A percentile compares a stretch with the other conserved stretches of the same genome.
These are phyloP conservation scores for Trichopria drosophilae DNA, from an alignment of 2,888 invertebrate genomes.

Conservation along the genomic window DNA sequence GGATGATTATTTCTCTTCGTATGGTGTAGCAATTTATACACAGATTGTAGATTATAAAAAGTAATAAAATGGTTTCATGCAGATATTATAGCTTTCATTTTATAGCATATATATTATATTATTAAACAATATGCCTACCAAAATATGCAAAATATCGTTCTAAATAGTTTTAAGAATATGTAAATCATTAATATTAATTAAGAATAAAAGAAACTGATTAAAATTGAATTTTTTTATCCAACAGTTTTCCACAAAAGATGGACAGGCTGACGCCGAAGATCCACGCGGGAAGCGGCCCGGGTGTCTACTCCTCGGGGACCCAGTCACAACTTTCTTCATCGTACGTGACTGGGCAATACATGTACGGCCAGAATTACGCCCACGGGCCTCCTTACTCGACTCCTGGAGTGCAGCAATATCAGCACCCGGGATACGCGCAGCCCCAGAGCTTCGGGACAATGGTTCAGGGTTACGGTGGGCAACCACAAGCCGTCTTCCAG, in stretches of 20 bases:
- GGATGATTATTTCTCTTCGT: too few relatives aligned
- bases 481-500: constrained; percentile 51
- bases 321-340: constrained; percentile 48
- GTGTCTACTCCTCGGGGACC: constrained; percentile 51
- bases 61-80: too few relatives aligned
- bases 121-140: not conserved
- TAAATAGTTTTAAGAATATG: too few relatives aligned
- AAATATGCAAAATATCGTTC: too few relatives aligned
- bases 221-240: constrained; percentile 22
- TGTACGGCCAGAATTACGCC: constrained; percentile 54
- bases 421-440: constrained; percentile 45
- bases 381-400: constrained; percentile 43
- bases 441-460: constrained; percentile 54
- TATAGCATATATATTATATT: too few relatives aligned
- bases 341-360: constrained; percentile 56
- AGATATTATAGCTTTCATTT: too few relatives aligned
- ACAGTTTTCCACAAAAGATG: constrained; percentile 56
- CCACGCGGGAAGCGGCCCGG: constrained; percentile 49
- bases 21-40: too few relatives aligned
- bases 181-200: too few relatives aligned
- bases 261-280: constrained; percentile 52
- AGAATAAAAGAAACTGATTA: too few relatives aligned
- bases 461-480: constrained; percentile 55
- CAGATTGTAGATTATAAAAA: too few relatives aligned
- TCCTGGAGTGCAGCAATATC: constrained; percentile 46